phyloP scores from a whole-genome alignment of 2,113 vertebrate genomes.

The Poecile atricapillus region DNA sequence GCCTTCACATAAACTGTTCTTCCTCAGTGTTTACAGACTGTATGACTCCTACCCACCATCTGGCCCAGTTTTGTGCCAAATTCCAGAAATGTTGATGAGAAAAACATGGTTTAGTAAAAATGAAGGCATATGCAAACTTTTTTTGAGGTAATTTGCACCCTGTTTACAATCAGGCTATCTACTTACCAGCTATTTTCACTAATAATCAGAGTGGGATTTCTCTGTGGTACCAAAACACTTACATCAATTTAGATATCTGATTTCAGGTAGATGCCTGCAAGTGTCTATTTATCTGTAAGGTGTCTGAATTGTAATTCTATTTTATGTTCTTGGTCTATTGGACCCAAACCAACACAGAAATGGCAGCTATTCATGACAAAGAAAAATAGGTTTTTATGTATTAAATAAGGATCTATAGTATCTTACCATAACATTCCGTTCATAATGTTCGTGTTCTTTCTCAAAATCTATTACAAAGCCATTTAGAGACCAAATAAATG shows the following conservation, averaged over 20 bases:
- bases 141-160: background rate
- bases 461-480: conserved; percentile 87
- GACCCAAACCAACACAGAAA: background rate
- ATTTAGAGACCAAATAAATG: conserved; percentile 93
- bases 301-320: background rate
- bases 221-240: background rate
- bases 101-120: background rate
- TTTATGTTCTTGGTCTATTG: background rate
- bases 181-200: background rate
- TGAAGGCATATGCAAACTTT: background rate
- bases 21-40: conserved; percentile 18
- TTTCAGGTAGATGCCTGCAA: background rate
- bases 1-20: conserved; percentile 4
- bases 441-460: conserved; percentile 83
- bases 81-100: background rate
- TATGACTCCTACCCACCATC: conserved; percentile 19
- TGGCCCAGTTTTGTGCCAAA: background rate
- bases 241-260: background rate
- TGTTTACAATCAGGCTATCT: background rate
- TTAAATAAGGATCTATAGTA: background rate
- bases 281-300: background rate
- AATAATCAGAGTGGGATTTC: background rate
- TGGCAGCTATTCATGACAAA: background rate
- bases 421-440: conserved; percentile 84
- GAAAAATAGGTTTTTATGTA: background rate